phyloP scores from a whole-genome alignment of 2,888 invertebrate species.

The Ernsta delagoae region DNA sequence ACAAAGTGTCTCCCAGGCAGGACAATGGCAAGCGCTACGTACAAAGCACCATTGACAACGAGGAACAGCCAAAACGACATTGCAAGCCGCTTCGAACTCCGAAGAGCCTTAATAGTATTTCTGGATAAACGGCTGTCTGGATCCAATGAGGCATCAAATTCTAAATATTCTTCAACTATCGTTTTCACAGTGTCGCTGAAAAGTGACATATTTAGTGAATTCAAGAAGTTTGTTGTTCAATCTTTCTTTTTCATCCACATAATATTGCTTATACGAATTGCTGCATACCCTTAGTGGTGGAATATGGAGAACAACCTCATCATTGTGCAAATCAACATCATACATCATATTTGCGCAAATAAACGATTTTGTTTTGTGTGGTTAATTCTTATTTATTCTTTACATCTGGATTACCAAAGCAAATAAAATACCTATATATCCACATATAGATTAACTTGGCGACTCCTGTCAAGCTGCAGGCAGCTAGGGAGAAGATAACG shows the following conservation, averaged over 20 bases:
- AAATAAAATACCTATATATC: slow-evolving; percentile 51
- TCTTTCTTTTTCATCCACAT: no score
- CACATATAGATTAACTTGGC: slow-evolving; percentile 57
- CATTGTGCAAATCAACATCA: no score
- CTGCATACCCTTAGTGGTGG: no score
- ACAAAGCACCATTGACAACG: slow-evolving; percentile 52
- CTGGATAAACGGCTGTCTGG: slow-evolving; percentile 51
- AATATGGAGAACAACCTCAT: no score
- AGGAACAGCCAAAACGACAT: slow-evolving; percentile 56
- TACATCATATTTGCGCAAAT: no score
- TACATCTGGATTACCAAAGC: no score
- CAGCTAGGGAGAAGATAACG: slow-evolving; percentile 54
- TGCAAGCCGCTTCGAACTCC: slow-evolving; percentile 56
- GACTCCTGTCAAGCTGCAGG: slow-evolving; percentile 53
- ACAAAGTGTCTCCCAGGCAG: slow-evolving; percentile 55
- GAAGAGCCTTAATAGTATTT: slow-evolving; percentile 50
- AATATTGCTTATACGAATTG: no score
- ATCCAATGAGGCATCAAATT: slow-evolving; percentile 47
- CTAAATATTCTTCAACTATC: slow-evolving; percentile 51
- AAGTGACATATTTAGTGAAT: no score
- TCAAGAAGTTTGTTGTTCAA: no score
- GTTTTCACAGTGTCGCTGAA: slow-evolving; percentile 51
- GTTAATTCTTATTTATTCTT: no score
- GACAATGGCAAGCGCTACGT: slow-evolving; percentile 49
- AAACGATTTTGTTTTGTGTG: no score